Conservation (phyloP, 2,888 invertebrate species). For the Ganaspis brasiliensis region DNA sequence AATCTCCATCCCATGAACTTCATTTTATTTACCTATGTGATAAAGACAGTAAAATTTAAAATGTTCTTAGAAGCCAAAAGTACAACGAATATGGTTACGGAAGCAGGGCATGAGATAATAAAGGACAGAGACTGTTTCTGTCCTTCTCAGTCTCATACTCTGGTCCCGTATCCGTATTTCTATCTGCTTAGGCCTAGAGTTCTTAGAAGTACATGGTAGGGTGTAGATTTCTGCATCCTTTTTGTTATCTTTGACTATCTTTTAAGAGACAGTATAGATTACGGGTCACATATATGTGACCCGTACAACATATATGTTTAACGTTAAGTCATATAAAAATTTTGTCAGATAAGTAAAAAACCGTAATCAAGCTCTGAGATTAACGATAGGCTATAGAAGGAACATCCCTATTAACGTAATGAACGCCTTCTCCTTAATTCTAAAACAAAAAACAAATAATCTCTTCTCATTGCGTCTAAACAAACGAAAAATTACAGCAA, state of each 20-base stretch:
- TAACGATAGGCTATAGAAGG: background rate
- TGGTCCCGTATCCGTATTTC: no score
- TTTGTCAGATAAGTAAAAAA: background rate
- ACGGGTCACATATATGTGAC: background rate
- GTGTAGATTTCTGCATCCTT: background rate
- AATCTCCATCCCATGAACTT: no score
- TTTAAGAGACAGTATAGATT: background rate
- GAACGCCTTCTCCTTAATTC: background rate
- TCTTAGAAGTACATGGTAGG: conserved; percentile 21
- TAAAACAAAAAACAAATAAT: background rate
- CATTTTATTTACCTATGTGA: background rate
- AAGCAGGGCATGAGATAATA: no score
- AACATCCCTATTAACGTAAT: background rate
- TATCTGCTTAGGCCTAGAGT: no score
- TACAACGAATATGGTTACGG: no score
- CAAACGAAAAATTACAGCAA: background rate
- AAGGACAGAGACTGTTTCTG: no score
- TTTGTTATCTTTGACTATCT: background rate
- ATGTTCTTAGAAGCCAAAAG: no score
- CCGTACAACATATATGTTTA: no score
- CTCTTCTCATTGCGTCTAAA: background rate
- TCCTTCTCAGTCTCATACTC: no score
- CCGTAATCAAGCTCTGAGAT: background rate
- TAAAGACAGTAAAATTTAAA: background rate
- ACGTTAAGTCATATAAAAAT: background rate